These are phyloP conservation scores for Saccopteryx leptura DNA, from an alignment of 2,113 vertebrate genomes.

Conservation along the genomic window DNA sequence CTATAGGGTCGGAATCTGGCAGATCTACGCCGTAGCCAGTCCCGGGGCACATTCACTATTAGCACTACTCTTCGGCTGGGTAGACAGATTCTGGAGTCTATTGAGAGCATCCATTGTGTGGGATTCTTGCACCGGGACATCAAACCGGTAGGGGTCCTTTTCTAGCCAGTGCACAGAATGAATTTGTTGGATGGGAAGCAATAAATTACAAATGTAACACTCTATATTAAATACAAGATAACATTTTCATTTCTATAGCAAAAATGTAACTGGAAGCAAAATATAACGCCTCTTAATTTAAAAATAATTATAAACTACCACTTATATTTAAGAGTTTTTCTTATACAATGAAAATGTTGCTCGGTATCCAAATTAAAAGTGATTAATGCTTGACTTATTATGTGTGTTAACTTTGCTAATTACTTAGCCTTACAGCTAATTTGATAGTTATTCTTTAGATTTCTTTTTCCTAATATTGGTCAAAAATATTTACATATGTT, in stretches of 20 bases:
- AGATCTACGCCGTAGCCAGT: slow-evolving; percentile 97
- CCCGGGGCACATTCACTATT: slow-evolving; percentile 96
- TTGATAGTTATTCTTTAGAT: slow-evolving; percentile 34
- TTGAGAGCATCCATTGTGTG: slow-evolving; percentile 99
- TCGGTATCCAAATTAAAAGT: slow-evolving; percentile 46
- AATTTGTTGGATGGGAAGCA: slow-evolving; percentile 3
- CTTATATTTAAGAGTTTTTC: slow-evolving; percentile 57
- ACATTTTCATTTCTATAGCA: slow-evolving; percentile 58
- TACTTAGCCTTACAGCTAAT: slow-evolving; percentile 38
- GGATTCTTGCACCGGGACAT: slow-evolving; percentile 99
- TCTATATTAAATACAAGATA: slow-evolving; percentile 40
- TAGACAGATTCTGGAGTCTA: slow-evolving; percentile 97
- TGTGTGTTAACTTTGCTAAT: slow-evolving; percentile 5
- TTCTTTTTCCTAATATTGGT: not conserved
- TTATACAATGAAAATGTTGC: slow-evolving; percentile 38
- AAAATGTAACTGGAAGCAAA: slow-evolving; percentile 27
- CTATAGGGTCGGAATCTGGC: slow-evolving; percentile 97
- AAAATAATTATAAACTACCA: slow-evolving; percentile 42
- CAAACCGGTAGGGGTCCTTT: slow-evolving; percentile 93
- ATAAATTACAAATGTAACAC: slow-evolving; percentile 37
- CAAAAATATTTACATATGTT: slow-evolving; percentile 10
- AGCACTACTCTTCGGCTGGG: slow-evolving; percentile 97
- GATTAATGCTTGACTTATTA: slow-evolving; percentile 29
- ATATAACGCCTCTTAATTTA: slow-evolving; percentile 9
- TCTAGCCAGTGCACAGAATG: slow-evolving; percentile 55